These are phyloP conservation scores for Philaethria dido DNA, from an alignment of 2,888 invertebrate species.

Conservation along the genomic window DNA sequence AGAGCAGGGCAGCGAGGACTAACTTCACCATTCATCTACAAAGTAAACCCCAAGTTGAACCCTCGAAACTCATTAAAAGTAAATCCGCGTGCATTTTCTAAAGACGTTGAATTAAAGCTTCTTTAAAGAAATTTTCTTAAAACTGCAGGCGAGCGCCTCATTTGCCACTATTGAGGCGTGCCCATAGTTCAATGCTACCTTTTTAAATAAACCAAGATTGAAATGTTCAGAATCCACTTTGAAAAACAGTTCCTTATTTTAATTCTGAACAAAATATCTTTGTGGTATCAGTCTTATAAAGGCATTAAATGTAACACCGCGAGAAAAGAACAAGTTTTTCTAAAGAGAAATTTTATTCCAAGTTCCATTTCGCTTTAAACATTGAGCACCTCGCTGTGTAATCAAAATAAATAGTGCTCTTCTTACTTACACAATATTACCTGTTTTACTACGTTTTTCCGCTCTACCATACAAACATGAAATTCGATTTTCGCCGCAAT, in stretches of 20 bases:
- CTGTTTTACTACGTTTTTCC: neutral
- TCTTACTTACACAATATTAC: neutral
- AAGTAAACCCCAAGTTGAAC: constrained; percentile 77
- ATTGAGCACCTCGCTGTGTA: constrained; percentile 10
- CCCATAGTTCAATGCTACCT: constrained; percentile 64
- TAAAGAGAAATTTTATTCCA: constrained; percentile 21
- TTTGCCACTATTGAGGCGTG: constrained; percentile 77
- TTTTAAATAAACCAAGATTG: constrained; percentile 67
- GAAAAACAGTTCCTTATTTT: constrained; percentile 49
- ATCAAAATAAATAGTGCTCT: constrained; percentile 10
- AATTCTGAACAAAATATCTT: constrained; percentile 38
- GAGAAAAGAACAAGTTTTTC: constrained; percentile 24
- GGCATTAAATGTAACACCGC: constrained; percentile 29
- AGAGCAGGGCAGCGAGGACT: constrained; percentile 50
- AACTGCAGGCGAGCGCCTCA: constrained; percentile 76
- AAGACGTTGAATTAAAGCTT: constrained; percentile 79
- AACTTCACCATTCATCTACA: constrained; percentile 71
- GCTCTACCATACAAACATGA: neutral
- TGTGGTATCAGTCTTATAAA: constrained; percentile 30
- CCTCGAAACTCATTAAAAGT: constrained; percentile 82
- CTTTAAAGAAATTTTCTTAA: constrained; percentile 76
- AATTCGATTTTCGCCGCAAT: constrained; percentile 1
- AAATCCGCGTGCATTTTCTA: constrained; percentile 80
- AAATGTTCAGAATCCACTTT: constrained; percentile 59
- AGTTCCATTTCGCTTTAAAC: constrained; percentile 21